A percentile compares a stretch with the other conserved stretches of the same genome.
Conservation (phyloP, 2,113 vertebrate genomes). For the Sapayoa aenigma region DNA sequence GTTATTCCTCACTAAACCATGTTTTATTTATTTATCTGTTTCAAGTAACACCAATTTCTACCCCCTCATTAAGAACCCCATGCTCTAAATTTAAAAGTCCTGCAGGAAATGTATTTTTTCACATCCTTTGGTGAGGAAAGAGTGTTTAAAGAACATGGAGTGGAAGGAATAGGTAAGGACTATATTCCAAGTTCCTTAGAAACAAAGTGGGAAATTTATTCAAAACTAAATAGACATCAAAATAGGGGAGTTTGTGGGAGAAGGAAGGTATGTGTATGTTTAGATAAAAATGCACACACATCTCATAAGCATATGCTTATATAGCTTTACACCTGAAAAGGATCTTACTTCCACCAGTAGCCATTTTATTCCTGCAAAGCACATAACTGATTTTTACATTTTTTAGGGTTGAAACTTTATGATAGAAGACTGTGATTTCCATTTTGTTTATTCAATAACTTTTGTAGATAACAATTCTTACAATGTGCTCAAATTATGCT, state of each 20-base stretch:
- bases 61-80: not conserved
- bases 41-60: not conserved
- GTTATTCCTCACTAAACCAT: not conserved
- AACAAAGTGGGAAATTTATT: not conserved
- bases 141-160: not conserved
- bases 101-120: not conserved
- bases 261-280: not conserved
- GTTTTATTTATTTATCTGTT: slow-evolving; percentile 34
- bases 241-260: not conserved
- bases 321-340: not conserved
- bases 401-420: not conserved
- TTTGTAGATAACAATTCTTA: not conserved
- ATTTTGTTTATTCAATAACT: not conserved
- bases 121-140: not conserved
- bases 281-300: not conserved
- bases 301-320: not conserved
- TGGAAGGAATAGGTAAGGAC: not conserved
- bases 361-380: not conserved
- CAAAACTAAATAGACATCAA: not conserved
- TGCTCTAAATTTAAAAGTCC: slow-evolving; percentile 7
- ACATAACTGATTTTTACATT: not conserved
- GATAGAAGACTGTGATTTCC: not conserved
- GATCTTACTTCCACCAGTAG: not conserved
- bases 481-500: not conserved
- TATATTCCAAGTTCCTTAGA: not conserved